Evolutionary conservation across 2,888 invertebrate species (phyloP).

Genomic region (Nebria brevicollis): DNA sequence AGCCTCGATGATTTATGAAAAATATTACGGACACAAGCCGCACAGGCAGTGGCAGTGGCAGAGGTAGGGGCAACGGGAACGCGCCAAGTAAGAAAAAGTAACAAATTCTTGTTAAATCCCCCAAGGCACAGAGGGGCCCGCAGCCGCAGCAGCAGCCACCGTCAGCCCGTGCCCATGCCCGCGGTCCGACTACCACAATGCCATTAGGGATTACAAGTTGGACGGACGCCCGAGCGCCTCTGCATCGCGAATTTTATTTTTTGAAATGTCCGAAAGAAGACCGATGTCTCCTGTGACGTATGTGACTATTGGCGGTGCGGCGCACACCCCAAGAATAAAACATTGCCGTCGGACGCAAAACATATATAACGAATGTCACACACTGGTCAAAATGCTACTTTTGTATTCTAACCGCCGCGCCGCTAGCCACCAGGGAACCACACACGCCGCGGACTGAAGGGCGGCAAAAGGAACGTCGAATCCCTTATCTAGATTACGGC

Average conservation of each 20-base stretch:
- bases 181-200: constrained; percentile 50
- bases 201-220: constrained; percentile 58
- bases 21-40: constrained; percentile 60
- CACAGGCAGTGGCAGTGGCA: constrained; percentile 41
- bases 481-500: constrained; percentile 36
- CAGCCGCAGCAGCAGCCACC: not conserved
- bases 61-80: constrained; percentile 45
- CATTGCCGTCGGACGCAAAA: constrained; percentile 52
- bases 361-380: constrained; percentile 58
- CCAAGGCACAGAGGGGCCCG: constrained; percentile 48
- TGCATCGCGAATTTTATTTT: constrained; percentile 59
- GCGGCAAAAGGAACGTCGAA: constrained; percentile 9
- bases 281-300: constrained; percentile 51
- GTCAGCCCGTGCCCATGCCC: constrained; percentile 52
- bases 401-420: constrained; percentile 56
- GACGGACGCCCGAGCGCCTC: constrained; percentile 48
- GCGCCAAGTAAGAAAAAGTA: constrained; percentile 55
- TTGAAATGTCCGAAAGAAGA: constrained; percentile 50
- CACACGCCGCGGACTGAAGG: not conserved
- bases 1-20: constrained; percentile 64
- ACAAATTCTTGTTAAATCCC: constrained; percentile 60
- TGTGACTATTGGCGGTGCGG: constrained; percentile 51
- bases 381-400: constrained; percentile 55
- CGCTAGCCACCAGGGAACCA: constrained; percentile 40
- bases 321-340: constrained; percentile 46